Evolutionary conservation across 2,797 vertebrate species (phyloP).

Genomic region (Sebastes trivittatus): DNA sequence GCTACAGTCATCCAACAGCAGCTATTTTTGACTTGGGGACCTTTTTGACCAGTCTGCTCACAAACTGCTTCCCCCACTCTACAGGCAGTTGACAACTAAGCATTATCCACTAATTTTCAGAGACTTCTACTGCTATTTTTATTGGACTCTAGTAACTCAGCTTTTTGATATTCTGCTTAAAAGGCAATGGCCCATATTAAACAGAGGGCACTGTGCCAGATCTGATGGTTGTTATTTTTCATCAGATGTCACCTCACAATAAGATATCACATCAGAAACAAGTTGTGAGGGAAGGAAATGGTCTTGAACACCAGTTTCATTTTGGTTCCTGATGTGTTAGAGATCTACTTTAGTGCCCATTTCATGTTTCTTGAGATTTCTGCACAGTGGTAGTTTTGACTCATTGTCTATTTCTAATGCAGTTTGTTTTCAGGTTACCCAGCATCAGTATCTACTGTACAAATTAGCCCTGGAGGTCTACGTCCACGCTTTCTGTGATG

Average conservation of each 20-base stretch:
- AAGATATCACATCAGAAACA: not conserved
- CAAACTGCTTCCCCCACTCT: too few relatives aligned
- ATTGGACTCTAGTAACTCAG: too few relatives aligned
- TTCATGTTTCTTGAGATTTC: not conserved
- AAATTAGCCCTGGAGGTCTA: not conserved
- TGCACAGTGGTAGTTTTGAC: not conserved
- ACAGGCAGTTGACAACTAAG: not conserved
- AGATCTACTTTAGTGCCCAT: not conserved
- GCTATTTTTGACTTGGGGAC: not conserved
- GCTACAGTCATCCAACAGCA: not conserved
- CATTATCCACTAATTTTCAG: not conserved
- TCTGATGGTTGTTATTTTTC: not conserved
- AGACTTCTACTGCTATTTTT: too few relatives aligned
- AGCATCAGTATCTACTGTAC: not conserved
- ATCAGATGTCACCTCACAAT: not conserved
- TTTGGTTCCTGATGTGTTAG: not conserved
- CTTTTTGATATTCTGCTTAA: too few relatives aligned
- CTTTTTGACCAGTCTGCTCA: not conserved
- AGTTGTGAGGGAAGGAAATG: not conserved
- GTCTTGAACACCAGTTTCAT: not conserved
- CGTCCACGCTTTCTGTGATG: not conserved
- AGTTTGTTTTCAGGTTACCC: not conserved
- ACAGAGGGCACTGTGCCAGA: not conserved
- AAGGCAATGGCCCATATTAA: not conserved
- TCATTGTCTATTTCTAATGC: not conserved